Percentiles rank a stretch among this genome's conserved stretches.
These are phyloP conservation scores for Syngnathus rostellatus DNA, from an alignment of 2,797 vertebrate genomes.

Conservation along the genomic window DNA sequence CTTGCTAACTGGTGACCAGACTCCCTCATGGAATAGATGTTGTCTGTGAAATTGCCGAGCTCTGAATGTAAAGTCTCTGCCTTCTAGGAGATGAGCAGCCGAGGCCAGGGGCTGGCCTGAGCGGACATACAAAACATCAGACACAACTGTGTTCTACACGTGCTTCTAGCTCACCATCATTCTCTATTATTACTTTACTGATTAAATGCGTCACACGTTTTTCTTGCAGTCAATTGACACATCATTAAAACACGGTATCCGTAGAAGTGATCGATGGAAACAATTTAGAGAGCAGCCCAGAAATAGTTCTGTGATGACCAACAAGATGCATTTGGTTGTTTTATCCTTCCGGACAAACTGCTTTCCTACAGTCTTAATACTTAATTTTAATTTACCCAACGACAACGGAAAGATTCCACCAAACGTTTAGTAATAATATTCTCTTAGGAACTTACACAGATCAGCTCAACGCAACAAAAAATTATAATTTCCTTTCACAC, in stretches of 20 bases:
- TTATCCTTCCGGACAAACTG: not conserved
- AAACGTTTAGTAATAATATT: not conserved
- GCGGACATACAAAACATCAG: constrained; percentile 5
- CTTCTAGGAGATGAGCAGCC: constrained; percentile 7
- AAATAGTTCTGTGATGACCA: constrained; percentile 41
- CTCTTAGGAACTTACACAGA: not conserved
- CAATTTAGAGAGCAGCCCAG: constrained; percentile 30
- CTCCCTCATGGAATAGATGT: constrained; percentile 18
- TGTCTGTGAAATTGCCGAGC: not conserved
- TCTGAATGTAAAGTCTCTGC: constrained; percentile 10
- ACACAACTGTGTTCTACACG: constrained; percentile 26
- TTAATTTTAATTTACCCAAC: not conserved
- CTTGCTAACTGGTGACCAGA: constrained; percentile 18
- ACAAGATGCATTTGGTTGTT: not conserved
- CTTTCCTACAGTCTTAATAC: not conserved
- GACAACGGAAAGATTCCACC: not conserved
- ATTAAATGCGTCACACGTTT: constrained; percentile 12
- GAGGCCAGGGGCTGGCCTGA: constrained; percentile 61
- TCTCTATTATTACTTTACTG: constrained; percentile 33
- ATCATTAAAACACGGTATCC: constrained; percentile 4
- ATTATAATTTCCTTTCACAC: constrained; percentile 1
- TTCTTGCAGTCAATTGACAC: constrained; percentile 33
- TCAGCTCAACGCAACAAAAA: not conserved
- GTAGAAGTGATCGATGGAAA: constrained; percentile 9
- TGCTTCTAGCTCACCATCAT: constrained; percentile 22